phyloP scores from a whole-genome alignment of 2,113 vertebrate species.

The Rafetus swinhoei region DNA sequence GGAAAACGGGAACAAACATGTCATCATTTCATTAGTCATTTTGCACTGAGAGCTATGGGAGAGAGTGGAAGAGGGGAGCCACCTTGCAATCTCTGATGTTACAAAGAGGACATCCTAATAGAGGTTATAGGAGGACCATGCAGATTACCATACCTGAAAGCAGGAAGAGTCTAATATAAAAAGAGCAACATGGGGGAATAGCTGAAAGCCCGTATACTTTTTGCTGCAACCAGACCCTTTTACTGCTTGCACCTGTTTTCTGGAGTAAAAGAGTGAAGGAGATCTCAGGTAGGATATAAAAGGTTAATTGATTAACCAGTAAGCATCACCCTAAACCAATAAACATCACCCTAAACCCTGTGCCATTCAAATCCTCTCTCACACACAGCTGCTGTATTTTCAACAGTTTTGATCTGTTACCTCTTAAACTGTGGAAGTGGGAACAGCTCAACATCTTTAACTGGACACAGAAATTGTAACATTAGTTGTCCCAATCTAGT shows the following conservation, averaged over 20 bases:
- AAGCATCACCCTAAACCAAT: no score
- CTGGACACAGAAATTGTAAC: background rate
- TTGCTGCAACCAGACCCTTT: background rate
- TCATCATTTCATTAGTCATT: background rate
- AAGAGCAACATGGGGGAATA: background rate
- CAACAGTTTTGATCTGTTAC: background rate
- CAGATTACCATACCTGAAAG: background rate
- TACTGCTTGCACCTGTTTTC: background rate
- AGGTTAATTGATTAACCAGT: no score
- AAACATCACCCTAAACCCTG: no score
- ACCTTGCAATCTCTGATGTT: background rate
- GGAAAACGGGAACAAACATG: background rate
- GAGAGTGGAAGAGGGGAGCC: background rate
- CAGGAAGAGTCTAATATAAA: background rate
- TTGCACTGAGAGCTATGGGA: background rate
- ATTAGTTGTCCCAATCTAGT: background rate
- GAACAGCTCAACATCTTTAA: background rate
- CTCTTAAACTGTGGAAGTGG: background rate
- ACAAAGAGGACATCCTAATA: background rate
- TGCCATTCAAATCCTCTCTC: background rate
- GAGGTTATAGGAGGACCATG: background rate
- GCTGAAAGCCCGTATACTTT: background rate
- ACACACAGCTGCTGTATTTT: background rate
- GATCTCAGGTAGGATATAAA: no score
- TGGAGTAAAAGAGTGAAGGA: background rate